Conservation (phyloP, 2,797 vertebrate species). For the Argentina silus region DNA sequence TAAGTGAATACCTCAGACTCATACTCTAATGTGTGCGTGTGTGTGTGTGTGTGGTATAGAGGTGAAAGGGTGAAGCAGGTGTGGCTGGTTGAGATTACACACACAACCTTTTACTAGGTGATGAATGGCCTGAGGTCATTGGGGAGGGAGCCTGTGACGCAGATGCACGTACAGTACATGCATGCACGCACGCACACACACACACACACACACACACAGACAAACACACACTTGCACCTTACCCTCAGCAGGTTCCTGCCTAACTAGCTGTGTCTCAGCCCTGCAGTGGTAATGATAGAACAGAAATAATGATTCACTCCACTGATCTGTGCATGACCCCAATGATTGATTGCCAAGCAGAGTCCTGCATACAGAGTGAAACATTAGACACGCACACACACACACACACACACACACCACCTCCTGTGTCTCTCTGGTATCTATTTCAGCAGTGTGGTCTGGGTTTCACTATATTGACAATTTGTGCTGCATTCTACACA, state of each 20-base stretch:
- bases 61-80: too few relatives aligned
- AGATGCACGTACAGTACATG: not conserved
- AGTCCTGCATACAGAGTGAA: slow-evolving; percentile 1
- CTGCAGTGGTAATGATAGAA: slow-evolving; percentile 34
- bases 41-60: slow-evolving; percentile 1
- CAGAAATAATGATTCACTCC: slow-evolving; percentile 51
- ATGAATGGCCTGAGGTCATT: not conserved
- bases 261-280: slow-evolving; percentile 40
- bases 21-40: slow-evolving; percentile 8
- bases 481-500: slow-evolving; percentile 7
- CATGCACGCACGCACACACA: slow-evolving; percentile 22
- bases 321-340: slow-evolving; percentile 25
- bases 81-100: not conserved
- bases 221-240: slow-evolving; percentile 15
- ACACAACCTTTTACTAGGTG: slow-evolving; percentile 6
- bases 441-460: slow-evolving; percentile 5
- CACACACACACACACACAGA: not conserved
- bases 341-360: slow-evolving; percentile 34
- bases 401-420: not conserved
- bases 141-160: not conserved
- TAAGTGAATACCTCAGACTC: too few relatives aligned
- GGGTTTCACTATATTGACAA: slow-evolving; percentile 2
- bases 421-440: not conserved
- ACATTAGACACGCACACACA: not conserved
- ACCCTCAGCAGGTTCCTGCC: slow-evolving; percentile 34